Evolutionary conservation across 2,113 vertebrate species (phyloP).

Genomic region (Brachyhypopomus occidentalis): DNA sequence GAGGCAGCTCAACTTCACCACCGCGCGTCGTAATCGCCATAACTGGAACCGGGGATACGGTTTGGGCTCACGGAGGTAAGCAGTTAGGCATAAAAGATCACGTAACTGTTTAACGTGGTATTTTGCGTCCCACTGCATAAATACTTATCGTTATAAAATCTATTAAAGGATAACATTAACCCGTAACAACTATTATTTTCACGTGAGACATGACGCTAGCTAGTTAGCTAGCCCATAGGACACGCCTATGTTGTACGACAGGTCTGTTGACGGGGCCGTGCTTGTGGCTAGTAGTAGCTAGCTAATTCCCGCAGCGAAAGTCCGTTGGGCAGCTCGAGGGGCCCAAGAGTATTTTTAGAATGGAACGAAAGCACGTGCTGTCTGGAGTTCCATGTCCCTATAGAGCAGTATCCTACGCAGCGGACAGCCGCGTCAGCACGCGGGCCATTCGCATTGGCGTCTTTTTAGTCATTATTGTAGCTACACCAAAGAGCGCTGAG

Average conservation of each 20-base stretch:
- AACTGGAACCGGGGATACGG: constrained; percentile 69
- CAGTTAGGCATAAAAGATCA: constrained; percentile 25
- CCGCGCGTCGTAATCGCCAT: constrained; percentile 66
- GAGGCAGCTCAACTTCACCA: constrained; percentile 58
- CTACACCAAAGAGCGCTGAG: neutral
- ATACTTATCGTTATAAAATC: neutral
- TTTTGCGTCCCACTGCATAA: too few relatives aligned
- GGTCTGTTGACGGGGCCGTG: constrained; percentile 58
- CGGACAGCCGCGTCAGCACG: too few relatives aligned
- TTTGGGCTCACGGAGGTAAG: constrained; percentile 72
- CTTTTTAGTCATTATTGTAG: neutral
- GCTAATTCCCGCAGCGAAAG: neutral
- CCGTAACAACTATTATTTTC: neutral
- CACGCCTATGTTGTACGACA: constrained; percentile 71
- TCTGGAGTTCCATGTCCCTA: constrained; percentile 24
- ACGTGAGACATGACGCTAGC: constrained; percentile 29
- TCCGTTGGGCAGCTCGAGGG: constrained; percentile 40
- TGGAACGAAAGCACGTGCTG: constrained; percentile 43
- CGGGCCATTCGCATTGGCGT: neutral
- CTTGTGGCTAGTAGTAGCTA: constrained; percentile 5
- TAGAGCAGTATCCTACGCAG: neutral
- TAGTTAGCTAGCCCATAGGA: constrained; percentile 54
- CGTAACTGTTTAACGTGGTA: neutral
- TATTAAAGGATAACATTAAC: too few relatives aligned
- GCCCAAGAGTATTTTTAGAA: constrained; percentile 72